phyloP scores from a whole-genome alignment of 2,888 invertebrate species.

The Nymphalis polychloros region DNA sequence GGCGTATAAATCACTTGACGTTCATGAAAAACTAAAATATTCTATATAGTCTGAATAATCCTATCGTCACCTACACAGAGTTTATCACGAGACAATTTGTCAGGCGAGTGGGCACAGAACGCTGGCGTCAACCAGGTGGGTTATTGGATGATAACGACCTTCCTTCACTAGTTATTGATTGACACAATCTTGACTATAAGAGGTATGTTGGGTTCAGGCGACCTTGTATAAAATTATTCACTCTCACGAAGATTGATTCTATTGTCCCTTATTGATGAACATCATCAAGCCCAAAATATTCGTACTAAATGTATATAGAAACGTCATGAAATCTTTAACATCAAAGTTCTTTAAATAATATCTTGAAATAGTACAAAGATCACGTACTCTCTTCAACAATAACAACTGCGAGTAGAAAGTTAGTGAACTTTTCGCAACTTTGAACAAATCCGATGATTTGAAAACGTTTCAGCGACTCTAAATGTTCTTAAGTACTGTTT shows the following conservation, averaged over 20 bases:
- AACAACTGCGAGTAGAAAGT: slow-evolving; percentile 49
- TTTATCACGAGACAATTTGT: slow-evolving; percentile 43
- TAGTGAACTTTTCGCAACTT: slow-evolving; percentile 45
- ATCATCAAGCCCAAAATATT: too few species aligned
- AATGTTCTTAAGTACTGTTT: slow-evolving; percentile 49
- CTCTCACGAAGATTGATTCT: too few species aligned
- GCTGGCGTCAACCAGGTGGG: slow-evolving; percentile 27
- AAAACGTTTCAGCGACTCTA: slow-evolving; percentile 50
- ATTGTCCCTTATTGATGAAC: too few species aligned
- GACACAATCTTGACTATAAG: background rate
- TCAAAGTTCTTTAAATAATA: too few species aligned
- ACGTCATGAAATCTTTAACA: too few species aligned
- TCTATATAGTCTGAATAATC: slow-evolving; percentile 20
- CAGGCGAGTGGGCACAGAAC: slow-evolving; percentile 42
- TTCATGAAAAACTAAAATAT: slow-evolving; percentile 12
- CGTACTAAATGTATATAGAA: too few species aligned
- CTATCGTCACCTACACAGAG: slow-evolving; percentile 21
- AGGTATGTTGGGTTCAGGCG: background rate
- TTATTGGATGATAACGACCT: slow-evolving; percentile 30
- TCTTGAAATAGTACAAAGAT: slow-evolving; percentile 32
- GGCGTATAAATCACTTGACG: background rate
- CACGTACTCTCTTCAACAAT: slow-evolving; percentile 45
- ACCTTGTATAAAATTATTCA: too few species aligned
- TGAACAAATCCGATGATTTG: slow-evolving; percentile 51
- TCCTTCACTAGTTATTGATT: slow-evolving; percentile 30